These are phyloP conservation scores for Melanophora roralis DNA, from an alignment of 2,888 invertebrate species.

Conservation along the genomic window DNA sequence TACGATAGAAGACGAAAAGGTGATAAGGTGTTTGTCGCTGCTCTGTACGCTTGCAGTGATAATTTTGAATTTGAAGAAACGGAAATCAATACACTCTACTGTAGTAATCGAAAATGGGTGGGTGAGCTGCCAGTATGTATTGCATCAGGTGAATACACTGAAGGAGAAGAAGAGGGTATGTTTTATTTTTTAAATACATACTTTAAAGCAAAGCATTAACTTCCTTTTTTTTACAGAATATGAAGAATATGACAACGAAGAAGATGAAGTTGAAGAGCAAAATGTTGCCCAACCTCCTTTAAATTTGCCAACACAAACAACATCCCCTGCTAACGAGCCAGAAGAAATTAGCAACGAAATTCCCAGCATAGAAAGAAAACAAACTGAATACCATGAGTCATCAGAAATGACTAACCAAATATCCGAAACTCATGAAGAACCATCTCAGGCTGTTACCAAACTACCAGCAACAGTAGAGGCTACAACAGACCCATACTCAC, in stretches of 20 bases:
- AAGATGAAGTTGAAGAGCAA: constrained; percentile 37
- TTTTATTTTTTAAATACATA: too few relatives aligned
- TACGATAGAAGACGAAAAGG: constrained; percentile 74
- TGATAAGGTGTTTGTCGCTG: constrained; percentile 79
- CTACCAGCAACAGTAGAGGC: constrained; percentile 65
- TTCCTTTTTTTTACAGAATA: constrained; percentile 31
- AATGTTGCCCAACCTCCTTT: constrained; percentile 64
- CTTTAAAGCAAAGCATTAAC: too few relatives aligned
- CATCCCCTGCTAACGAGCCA: constrained; percentile 23
- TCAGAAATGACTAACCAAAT: constrained; percentile 26
- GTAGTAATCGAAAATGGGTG: constrained; percentile 80
- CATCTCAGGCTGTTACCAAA: constrained; percentile 60
- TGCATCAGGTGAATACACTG: constrained; percentile 65
- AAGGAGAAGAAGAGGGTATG: constrained; percentile 64
- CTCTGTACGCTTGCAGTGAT: constrained; percentile 79
- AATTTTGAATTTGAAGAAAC: constrained; percentile 78
- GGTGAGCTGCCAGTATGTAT: constrained; percentile 79
- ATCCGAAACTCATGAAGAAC: neutral
- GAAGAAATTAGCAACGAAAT: constrained; percentile 61
- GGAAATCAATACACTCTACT: constrained; percentile 79
- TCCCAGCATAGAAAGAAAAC: neutral
- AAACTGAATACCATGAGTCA: neutral
- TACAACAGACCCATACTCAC: constrained; percentile 70
- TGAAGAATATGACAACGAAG: constrained; percentile 52
- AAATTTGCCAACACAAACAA: constrained; percentile 60